Evolutionary conservation across 2,113 vertebrate species (phyloP).

Genomic region (Dicaeum eximium): DNA sequence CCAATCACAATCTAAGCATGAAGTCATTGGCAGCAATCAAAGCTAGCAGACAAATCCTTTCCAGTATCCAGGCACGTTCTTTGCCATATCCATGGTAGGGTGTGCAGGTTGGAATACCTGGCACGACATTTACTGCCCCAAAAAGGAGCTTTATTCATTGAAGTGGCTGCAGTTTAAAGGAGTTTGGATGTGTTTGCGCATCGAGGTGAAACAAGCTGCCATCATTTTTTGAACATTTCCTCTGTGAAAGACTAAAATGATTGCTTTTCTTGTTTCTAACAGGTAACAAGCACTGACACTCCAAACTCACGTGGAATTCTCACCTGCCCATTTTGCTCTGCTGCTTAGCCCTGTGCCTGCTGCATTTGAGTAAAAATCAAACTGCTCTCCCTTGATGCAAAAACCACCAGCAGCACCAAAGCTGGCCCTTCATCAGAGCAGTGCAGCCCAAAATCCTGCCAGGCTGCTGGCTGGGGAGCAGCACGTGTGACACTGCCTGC

Average conservation of each 20-base stretch:
- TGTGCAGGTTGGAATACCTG: background rate
- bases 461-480: background rate
- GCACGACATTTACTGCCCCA: background rate
- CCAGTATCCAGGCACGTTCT: background rate
- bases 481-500: background rate
- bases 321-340: background rate
- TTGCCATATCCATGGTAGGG: background rate
- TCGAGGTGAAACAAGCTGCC: background rate
- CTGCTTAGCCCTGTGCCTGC: background rate
- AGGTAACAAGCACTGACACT: background rate
- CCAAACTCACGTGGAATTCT: background rate
- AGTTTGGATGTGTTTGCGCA: background rate
- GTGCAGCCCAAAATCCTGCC: background rate
- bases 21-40: background rate
- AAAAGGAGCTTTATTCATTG: background rate
- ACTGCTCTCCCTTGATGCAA: background rate
- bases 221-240: background rate
- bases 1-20: background rate
- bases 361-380: background rate
- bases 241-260: background rate
- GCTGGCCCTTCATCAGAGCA: background rate
- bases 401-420: background rate
- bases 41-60: background rate
- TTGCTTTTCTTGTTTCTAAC: background rate
- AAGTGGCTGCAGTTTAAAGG: background rate